Conservation (phyloP, 2,888 invertebrate species). For the Venusia cambrica region DNA sequence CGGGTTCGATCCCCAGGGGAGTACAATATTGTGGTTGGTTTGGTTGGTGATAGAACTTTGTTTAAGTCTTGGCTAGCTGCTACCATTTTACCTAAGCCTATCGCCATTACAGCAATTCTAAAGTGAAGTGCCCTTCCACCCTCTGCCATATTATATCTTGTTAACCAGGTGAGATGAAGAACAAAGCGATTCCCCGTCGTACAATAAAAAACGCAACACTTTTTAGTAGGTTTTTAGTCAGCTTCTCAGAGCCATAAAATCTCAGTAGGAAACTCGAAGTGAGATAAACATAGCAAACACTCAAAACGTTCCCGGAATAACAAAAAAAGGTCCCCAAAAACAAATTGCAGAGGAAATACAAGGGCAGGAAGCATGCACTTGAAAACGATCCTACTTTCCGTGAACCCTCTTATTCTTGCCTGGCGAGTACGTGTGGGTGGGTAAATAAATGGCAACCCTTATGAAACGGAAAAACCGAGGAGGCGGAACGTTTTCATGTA, state of each 20-base stretch:
- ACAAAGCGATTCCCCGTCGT: too few relatives aligned
- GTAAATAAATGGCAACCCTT: conserved; percentile 29
- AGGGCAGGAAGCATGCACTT: conserved; percentile 29
- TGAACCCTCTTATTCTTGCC: conserved; percentile 26
- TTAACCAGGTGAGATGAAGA: too few relatives aligned
- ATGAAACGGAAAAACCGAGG: conserved; percentile 18
- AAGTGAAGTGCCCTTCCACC: too few relatives aligned
- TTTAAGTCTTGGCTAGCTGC: too few relatives aligned
- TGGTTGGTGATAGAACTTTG: too few relatives aligned
- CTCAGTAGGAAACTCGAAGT: conserved; percentile 1
- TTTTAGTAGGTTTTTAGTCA: too few relatives aligned
- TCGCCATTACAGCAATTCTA: too few relatives aligned
- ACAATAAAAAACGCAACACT: too few relatives aligned
- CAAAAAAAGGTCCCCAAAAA: conserved; percentile 23
- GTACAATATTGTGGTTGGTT: too few relatives aligned
- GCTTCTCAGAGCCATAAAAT: conserved; percentile 10
- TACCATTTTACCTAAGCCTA: too few relatives aligned
- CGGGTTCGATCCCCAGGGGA: too few relatives aligned
- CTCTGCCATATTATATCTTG: too few relatives aligned
- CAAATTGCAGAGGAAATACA: conserved; percentile 30
- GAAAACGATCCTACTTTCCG: conserved; percentile 30
- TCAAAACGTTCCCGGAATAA: conserved; percentile 17
- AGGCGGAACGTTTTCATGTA: conserved; percentile 20
- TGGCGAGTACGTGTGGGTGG: conserved; percentile 24
- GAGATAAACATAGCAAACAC: conserved; percentile 18